Conservation (phyloP, 2,888 invertebrate species). For the Acronicta alni region DNA sequence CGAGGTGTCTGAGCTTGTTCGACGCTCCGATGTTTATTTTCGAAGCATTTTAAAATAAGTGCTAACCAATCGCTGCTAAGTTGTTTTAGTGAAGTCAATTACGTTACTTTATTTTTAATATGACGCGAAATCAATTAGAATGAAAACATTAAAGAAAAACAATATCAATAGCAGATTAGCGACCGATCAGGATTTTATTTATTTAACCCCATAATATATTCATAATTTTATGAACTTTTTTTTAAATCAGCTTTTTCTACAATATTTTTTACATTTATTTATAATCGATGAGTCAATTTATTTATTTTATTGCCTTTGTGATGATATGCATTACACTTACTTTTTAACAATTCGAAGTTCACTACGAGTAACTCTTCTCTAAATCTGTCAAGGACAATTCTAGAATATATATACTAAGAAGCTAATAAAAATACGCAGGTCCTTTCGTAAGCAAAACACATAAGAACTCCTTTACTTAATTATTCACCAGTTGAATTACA, state of each 20-base stretch:
- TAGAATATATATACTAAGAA: background rate
- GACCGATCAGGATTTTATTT: background rate
- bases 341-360: too few species aligned
- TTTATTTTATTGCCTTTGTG: too few species aligned
- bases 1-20: conserved; percentile 8
- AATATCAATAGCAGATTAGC: too few species aligned
- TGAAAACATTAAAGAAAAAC: background rate
- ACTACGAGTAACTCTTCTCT: background rate
- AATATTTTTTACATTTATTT: too few species aligned
- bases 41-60: conserved; percentile 29
- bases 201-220: too few species aligned
- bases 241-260: too few species aligned
- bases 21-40: conserved; percentile 33
- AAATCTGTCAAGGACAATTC: background rate
- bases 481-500: conserved; percentile 26
- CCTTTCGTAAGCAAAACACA: conserved; percentile 2
- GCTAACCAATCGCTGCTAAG: conserved; percentile 17
- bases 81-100: conserved; percentile 36
- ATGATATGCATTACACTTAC: too few species aligned
- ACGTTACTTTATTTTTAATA: conserved; percentile 37
- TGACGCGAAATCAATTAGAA: background rate
- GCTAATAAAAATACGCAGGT: background rate
- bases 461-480: conserved; percentile 17
- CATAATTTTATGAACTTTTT: too few species aligned
- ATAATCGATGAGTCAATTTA: too few species aligned